A percentile compares a stretch with the other conserved stretches of the same genome.
These are phyloP conservation scores for Aphrocallistes beatrix DNA, from an alignment of 37 sponge, comb jelly and placozoan genomes.

Conservation along the genomic window DNA sequence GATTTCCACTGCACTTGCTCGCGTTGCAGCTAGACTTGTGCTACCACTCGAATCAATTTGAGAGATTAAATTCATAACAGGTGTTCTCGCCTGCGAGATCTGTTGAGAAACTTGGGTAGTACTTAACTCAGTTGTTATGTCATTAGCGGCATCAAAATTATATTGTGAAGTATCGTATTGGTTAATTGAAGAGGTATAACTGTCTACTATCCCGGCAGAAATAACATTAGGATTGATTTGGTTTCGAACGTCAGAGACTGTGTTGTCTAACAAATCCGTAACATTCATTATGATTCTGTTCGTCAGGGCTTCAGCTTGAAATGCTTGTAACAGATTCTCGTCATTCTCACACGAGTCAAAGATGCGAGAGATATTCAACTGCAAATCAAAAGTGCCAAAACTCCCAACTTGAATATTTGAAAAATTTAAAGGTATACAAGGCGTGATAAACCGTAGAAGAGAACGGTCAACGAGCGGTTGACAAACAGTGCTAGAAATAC, in stretches of 20 bases:
- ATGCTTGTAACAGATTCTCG: neutral
- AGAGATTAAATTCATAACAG: neutral
- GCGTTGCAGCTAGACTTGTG: neutral
- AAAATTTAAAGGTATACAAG: neutral
- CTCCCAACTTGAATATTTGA: neutral
- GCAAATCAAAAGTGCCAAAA: neutral
- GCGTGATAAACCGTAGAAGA: neutral
- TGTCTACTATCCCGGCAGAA: neutral
- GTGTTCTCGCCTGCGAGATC: neutral
- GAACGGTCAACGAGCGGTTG: neutral
- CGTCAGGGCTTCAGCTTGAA: neutral
- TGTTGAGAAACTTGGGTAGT: neutral
- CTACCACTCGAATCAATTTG: neutral
- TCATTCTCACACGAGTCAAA: neutral
- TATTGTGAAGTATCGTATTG: neutral
- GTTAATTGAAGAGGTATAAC: neutral
- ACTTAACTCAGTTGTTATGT: neutral
- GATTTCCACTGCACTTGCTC: neutral
- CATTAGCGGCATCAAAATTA: neutral
- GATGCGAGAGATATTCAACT: neutral
- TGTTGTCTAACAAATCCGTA: neutral
- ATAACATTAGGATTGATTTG: conserved; percentile 7
- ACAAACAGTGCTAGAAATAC: neutral
- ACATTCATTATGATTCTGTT: neutral
- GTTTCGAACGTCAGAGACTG: neutral